A percentile compares a stretch with the other conserved stretches of the same genome.
Conservation (phyloP, 2,888 invertebrate species). For the Dicycla oo region DNA sequence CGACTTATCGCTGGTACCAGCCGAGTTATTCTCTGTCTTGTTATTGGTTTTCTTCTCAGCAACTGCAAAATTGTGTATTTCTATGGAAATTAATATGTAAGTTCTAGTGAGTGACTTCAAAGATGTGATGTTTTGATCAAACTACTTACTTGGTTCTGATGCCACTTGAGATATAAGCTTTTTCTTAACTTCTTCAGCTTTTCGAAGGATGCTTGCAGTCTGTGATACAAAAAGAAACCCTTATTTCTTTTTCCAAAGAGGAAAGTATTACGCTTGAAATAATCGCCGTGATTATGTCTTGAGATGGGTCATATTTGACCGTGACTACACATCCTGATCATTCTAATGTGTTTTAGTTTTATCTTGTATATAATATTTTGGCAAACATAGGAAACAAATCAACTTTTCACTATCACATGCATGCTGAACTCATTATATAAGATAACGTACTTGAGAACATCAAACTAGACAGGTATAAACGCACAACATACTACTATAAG, state of each 20-base stretch:
- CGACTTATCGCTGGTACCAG: conserved; percentile 84
- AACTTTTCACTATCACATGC: not conserved
- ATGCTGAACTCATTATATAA: not conserved
- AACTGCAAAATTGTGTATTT: conserved; percentile 51
- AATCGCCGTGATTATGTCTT: not conserved
- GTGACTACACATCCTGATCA: not conserved
- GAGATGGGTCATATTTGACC: not conserved
- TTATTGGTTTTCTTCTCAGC: conserved; percentile 71
- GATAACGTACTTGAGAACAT: not conserved
- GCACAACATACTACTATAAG: too few relatives aligned
- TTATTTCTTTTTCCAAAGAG: conserved; percentile 3
- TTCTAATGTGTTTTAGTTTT: conserved; percentile 16
- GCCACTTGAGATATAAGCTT: conserved; percentile 63
- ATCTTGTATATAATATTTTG: not conserved
- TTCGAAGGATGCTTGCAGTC: conserved; percentile 75
- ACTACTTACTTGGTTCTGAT: conserved; percentile 55
- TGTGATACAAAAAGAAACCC: conserved; percentile 55
- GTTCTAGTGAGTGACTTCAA: not conserved
- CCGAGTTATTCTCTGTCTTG: conserved; percentile 74
- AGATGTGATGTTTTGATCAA: not conserved
- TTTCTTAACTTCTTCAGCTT: conserved; percentile 80
- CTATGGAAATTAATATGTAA: conserved; percentile 2
- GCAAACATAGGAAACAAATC: not conserved
- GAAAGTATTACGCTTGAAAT: not conserved
- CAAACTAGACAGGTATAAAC: not conserved